Base-by-base conservation (phyloP, 2,888 invertebrate species). In the Agrochola circellaris region DNA sequence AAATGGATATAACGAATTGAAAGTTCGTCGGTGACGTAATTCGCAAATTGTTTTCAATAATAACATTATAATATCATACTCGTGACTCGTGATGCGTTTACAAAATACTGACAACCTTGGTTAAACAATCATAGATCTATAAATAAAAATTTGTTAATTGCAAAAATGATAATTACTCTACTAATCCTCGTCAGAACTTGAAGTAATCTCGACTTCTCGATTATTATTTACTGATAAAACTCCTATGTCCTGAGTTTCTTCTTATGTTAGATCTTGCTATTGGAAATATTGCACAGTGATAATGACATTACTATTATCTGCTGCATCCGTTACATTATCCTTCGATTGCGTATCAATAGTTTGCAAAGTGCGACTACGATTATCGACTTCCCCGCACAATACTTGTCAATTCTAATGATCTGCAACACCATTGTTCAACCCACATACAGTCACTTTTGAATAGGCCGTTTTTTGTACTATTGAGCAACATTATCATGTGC, bases 361-460 rank as follows among this genome's bases (percentile, higher is more conserved):
- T 54, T 78, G 81, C 62, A 78, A 79, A 81, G 81, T 84, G 77
- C 64, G 34, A 77, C 66, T 87, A 56, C 42, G 56, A 56, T 66
- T 79, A 79, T 82, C 67, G 73, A 87, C 73, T 77, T 79, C 72
- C 70, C 80, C 75, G 82, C 83, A 91, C 90, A 92, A 91, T 91
- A 89, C 88, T 80, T 90, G 91, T 89, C 90, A 88, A 87, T 90
- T 88, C 87, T 87, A 89, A 90, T 90, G 90, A 91, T 91, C 90
- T 88, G 88, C 89, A 90, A 85, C 73, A 75, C 75, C 68, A 91
- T 91, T 92, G 91, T 91, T 91, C 92, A 84, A 75, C 92, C 93
- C 90, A 93, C 91, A 85, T 87, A 66, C 80, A 78, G 77, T 87
- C 82, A 79, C 61, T 85, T 87, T 82, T 79, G 84, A 87, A 84